Evolutionary conservation across 1,140 invertebrate genomes (phyloP).

Genomic region (Zelostemma sp.): DNA sequence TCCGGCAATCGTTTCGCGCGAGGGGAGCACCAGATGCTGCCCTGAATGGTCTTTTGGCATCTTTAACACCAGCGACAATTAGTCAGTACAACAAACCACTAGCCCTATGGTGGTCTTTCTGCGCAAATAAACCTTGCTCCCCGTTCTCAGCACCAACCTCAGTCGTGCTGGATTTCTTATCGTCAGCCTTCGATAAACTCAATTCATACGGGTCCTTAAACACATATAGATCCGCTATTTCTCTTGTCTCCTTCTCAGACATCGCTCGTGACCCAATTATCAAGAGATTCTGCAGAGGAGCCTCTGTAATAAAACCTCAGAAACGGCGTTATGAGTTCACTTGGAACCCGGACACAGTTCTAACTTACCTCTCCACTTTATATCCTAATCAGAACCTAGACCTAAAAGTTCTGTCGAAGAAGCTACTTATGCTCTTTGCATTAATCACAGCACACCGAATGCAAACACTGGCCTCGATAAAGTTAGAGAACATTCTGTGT

Average conservation of each 20-base stretch:
- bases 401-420: background rate
- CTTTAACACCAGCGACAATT: background rate
- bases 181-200: background rate
- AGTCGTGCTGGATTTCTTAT: background rate
- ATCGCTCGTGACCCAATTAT: background rate
- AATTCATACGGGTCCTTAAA: background rate
- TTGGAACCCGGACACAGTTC: background rate
- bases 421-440: background rate
- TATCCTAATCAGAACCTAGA: background rate
- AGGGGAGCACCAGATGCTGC: constrained; percentile 20
- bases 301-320: background rate
- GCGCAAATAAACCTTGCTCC: background rate
- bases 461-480: background rate
- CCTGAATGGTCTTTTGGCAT: constrained; percentile 18
- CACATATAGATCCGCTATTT: background rate
- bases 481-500: background rate
- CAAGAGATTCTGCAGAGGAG: background rate
- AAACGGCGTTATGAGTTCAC: background rate
- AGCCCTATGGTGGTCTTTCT: constrained; percentile 7
- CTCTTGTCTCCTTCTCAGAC: background rate
- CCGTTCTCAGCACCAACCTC: background rate
- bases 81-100: constrained; percentile 8
- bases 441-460: background rate
- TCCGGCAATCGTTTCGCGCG: constrained; percentile 30
- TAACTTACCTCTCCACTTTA: background rate